Conservation (phyloP, 2,888 invertebrate species). For the Apotomis turbidana region DNA sequence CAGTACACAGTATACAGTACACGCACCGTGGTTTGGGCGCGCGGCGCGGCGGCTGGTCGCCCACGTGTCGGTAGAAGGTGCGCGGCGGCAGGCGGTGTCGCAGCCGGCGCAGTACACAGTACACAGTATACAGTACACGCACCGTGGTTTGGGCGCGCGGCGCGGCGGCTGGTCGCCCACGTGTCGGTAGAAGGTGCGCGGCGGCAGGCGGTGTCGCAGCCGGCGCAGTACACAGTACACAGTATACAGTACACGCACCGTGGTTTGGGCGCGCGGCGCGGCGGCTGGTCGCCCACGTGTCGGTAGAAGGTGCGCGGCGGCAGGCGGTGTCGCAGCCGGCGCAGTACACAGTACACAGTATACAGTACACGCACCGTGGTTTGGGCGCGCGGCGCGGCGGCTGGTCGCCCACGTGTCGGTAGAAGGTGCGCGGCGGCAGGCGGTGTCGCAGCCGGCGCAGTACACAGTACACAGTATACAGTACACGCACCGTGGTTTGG, state of each 20-base stretch:
- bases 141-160: conserved; percentile 68
- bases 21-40: conserved; percentile 65
- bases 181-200: conserved; percentile 77
- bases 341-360: too few relatives aligned
- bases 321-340: conserved; percentile 74
- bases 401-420: conserved; percentile 75
- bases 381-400: conserved; percentile 65
- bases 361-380: conserved; percentile 57
- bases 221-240: too few relatives aligned
- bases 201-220: conserved; percentile 78
- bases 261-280: conserved; percentile 63
- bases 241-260: conserved; percentile 55
- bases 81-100: conserved; percentile 78
- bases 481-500: conserved; percentile 64
- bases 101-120: conserved; percentile 69
- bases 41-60: conserved; percentile 69
- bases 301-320: conserved; percentile 79
- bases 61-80: conserved; percentile 78
- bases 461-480: too few relatives aligned
- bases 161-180: conserved; percentile 73
- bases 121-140: too few relatives aligned
- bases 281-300: conserved; percentile 74
- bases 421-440: conserved; percentile 77
- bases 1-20: too few relatives aligned
- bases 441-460: conserved; percentile 75